These are phyloP conservation scores for Cephalotes varians DNA, from an alignment of 2,888 invertebrate genomes.

Conservation along the genomic window DNA sequence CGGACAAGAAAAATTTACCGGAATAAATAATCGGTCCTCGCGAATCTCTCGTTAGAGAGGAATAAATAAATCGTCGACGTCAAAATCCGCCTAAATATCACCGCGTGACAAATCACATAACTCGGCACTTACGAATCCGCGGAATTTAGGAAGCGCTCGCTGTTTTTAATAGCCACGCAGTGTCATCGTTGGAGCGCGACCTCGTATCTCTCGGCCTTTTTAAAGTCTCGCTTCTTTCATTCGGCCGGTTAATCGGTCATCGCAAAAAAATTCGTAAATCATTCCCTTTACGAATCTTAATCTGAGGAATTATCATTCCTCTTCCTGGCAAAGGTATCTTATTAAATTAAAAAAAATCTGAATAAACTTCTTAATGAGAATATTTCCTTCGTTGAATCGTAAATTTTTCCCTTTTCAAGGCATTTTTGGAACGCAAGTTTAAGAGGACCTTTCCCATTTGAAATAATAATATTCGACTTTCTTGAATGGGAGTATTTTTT, in stretches of 20 bases:
- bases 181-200: slow-evolving; percentile 63
- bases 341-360: background rate
- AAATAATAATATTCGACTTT: background rate
- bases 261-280: background rate
- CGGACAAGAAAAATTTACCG: slow-evolving; percentile 1
- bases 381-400: background rate
- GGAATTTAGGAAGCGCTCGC: slow-evolving; percentile 76
- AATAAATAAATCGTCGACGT: slow-evolving; percentile 25
- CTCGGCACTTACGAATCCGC: slow-evolving; percentile 76
- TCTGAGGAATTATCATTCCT: background rate
- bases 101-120: slow-evolving; percentile 70
- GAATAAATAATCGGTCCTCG: slow-evolving; percentile 23
- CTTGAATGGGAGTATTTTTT: background rate
- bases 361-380: background rate
- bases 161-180: slow-evolving; percentile 73
- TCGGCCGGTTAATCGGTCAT: background rate
- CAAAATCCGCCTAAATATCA: slow-evolving; percentile 68
- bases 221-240: background rate
- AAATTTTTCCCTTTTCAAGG: background rate
- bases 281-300: background rate
- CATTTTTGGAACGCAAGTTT: background rate
- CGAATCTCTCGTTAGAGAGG: slow-evolving; percentile 5
- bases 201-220: slow-evolving; percentile 36
- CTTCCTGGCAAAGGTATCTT: background rate
- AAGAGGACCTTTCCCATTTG: background rate